Conservation (phyloP, 2,888 invertebrate genomes). For the Ectemnius cavifrons region DNA sequence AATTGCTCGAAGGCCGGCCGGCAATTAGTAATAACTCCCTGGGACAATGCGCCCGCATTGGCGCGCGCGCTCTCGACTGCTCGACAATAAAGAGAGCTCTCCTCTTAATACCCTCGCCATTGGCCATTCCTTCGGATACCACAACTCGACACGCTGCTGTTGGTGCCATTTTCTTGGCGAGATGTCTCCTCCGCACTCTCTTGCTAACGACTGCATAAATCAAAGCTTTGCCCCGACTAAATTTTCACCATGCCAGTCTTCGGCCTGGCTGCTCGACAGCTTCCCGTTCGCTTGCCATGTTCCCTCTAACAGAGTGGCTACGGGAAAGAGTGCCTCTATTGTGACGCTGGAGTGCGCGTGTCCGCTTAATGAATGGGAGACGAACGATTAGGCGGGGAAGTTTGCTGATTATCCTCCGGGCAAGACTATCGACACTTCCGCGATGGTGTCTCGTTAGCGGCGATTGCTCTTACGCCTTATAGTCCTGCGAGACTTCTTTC, state of each 20-base stretch:
- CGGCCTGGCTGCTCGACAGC: no score
- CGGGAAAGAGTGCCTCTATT: neutral
- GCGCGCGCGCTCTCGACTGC: slow-evolving; percentile 29
- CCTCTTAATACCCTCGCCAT: slow-evolving; percentile 44
- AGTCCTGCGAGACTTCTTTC: slow-evolving; percentile 16
- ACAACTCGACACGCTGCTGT: slow-evolving; percentile 18
- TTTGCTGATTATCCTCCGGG: neutral
- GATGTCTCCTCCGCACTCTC: slow-evolving; percentile 25
- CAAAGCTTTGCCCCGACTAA: no score
- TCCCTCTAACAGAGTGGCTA: no score
- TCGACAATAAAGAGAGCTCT: slow-evolving; percentile 47
- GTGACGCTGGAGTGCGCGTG: slow-evolving; percentile 10
- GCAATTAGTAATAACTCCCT: slow-evolving; percentile 72
- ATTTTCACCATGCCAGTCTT: no score
- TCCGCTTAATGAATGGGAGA: neutral
- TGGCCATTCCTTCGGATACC: slow-evolving; percentile 42
- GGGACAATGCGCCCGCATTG: slow-evolving; percentile 71
- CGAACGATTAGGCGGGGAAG: no score
- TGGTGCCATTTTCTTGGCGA: slow-evolving; percentile 32
- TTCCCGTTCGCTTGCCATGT: no score
- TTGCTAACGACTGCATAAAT: no score
- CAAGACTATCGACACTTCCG: slow-evolving; percentile 44
- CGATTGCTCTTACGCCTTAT: slow-evolving; percentile 23
- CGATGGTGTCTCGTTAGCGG: slow-evolving; percentile 43
- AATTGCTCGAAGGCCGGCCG: slow-evolving; percentile 68